These are phyloP conservation scores for Phortica okadai DNA, from an alignment of 2,888 invertebrate genomes.

Conservation along the genomic window DNA sequence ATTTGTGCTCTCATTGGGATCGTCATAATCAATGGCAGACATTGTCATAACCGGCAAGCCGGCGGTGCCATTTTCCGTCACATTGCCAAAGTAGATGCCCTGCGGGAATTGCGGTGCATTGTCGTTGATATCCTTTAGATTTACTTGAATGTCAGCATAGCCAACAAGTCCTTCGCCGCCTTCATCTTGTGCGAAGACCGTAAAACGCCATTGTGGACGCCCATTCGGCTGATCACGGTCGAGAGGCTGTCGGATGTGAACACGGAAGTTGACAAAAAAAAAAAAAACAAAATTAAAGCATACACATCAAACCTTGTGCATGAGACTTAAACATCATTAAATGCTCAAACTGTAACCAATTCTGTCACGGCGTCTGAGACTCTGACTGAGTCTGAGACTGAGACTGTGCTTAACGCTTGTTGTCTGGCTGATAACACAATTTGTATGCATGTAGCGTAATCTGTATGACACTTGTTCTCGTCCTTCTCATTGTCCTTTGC, in stretches of 20 bases:
- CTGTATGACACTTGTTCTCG: neutral
- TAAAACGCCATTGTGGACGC: constrained; percentile 95
- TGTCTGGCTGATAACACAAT: constrained; percentile 28
- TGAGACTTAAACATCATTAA: neutral
- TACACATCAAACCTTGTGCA: neutral
- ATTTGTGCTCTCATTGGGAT: constrained; percentile 95
- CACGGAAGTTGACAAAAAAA: neutral
- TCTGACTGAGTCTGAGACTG: constrained; percentile 19
- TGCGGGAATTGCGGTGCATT: constrained; percentile 97
- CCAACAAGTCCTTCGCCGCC: constrained; percentile 96
- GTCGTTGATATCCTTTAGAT: constrained; percentile 97
- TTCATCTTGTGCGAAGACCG: constrained; percentile 96
- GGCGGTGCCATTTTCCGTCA: constrained; percentile 97
- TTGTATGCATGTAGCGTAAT: constrained; percentile 19
- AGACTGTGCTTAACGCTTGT: constrained; percentile 9
- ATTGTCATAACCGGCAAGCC: constrained; percentile 99
- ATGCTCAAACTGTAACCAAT: constrained; percentile 37
- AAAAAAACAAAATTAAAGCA: neutral
- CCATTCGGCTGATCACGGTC: constrained; percentile 98
- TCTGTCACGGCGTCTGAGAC: constrained; percentile 32
- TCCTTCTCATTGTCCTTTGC: neutral
- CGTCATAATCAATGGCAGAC: constrained; percentile 97
- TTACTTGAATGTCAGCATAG: constrained; percentile 97
- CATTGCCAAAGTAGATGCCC: constrained; percentile 94
- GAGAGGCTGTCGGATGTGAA: constrained; percentile 82